phyloP scores from a whole-genome alignment of 2,797 vertebrate genomes.

The Acanthurus leucopareius region DNA sequence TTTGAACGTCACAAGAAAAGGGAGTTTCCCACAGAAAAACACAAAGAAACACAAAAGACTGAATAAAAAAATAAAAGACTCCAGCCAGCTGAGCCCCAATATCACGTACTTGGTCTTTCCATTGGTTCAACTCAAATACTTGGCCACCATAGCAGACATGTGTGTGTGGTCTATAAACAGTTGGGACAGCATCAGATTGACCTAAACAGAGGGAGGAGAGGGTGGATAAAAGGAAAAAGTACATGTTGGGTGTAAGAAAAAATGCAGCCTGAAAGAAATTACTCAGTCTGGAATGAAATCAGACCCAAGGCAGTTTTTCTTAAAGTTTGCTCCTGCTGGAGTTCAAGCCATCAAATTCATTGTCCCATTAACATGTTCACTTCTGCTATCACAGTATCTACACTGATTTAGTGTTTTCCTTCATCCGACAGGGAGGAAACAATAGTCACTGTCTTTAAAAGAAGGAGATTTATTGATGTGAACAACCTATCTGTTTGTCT shows the following conservation, averaged over 20 bases:
- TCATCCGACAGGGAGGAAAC: no score
- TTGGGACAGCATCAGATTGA: fast-evolving
- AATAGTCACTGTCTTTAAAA: no score
- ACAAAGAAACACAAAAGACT: not conserved
- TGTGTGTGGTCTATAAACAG: not conserved
- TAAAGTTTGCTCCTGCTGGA: no score
- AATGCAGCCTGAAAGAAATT: fast-evolving
- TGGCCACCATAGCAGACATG: conserved; percentile 40
- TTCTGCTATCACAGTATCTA: no score
- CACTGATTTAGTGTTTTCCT: no score
- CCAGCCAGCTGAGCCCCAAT: not conserved
- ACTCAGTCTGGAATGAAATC: not conserved
- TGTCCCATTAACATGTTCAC: no score
- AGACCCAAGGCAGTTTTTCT: no score
- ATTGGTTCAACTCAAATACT: not conserved
- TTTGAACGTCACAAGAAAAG: not conserved
- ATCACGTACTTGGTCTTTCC: conserved; percentile 36
- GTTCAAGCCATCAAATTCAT: no score
- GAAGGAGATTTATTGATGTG: no score
- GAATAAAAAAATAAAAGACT: not conserved
- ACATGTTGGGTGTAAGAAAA: not conserved
- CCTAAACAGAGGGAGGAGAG: conserved; percentile 1
- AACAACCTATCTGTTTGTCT: no score
- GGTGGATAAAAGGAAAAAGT: no score
- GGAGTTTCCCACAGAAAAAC: not conserved